phyloP scores from a whole-genome alignment of 2,113 vertebrate genomes.

The Gila orcuttii region DNA sequence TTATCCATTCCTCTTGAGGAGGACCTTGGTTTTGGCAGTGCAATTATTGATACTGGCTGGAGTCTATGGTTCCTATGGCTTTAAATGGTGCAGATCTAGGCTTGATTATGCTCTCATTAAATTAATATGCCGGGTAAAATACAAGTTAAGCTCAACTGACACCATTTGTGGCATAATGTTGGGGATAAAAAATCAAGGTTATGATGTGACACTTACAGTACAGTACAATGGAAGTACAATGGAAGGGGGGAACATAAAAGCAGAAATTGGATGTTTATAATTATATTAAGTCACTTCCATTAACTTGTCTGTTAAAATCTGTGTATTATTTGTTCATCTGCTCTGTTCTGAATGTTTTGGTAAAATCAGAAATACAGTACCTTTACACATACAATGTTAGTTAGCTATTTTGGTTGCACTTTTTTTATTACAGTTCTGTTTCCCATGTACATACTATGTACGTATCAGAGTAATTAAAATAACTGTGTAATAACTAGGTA shows the following conservation, averaged over 20 bases:
- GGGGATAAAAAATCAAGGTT: too few relatives aligned
- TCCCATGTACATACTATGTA: too few relatives aligned
- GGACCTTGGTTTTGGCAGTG: conserved; percentile 64
- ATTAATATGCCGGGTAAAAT: neutral
- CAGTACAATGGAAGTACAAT: too few relatives aligned
- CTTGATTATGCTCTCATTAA: conserved; percentile 73
- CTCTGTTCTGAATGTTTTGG: too few relatives aligned
- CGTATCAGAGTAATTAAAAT: too few relatives aligned
- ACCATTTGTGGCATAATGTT: neutral
- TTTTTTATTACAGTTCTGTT: too few relatives aligned
- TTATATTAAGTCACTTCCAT: neutral
- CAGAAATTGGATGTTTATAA: neutral
- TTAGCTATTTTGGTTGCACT: too few relatives aligned
- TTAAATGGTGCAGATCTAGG: conserved; percentile 60
- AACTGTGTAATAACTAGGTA: too few relatives aligned
- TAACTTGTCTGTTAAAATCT: neutral
- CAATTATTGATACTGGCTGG: conserved; percentile 72
- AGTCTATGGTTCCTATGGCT: conserved; percentile 65
- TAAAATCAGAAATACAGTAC: too few relatives aligned
- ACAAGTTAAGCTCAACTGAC: neutral
- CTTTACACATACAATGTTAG: too few relatives aligned
- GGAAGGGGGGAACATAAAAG: too few relatives aligned
- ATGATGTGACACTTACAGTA: neutral
- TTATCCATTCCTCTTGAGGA: conserved; percentile 67
- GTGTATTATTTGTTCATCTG: neutral